Evolutionary conservation across 2,113 vertebrate species (phyloP).

Genomic region (Condylura cristata): DNA sequence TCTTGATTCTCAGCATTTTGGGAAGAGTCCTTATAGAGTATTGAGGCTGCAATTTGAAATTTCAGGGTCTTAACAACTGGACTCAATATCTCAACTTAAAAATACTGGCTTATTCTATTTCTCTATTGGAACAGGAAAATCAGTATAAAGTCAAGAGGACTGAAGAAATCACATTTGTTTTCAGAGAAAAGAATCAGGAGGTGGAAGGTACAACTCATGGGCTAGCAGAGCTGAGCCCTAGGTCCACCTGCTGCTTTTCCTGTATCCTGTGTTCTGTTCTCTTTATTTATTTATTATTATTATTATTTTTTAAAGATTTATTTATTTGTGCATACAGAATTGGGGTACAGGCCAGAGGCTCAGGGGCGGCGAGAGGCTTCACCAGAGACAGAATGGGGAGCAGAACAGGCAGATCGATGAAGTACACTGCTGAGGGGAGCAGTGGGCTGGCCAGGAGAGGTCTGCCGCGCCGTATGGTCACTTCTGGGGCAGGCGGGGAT

Average conservation of each 20-base stretch:
- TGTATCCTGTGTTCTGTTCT: not conserved
- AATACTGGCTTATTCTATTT: not conserved
- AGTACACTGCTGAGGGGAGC: too few species aligned
- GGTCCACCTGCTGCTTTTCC: not conserved
- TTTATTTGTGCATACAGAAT: too few species aligned
- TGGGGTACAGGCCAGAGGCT: too few species aligned
- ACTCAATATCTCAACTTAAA: conserved; percentile 25
- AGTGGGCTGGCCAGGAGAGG: too few species aligned
- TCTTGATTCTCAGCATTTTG: conserved; percentile 2
- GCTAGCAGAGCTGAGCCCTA: not conserved
- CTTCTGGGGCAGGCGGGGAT: too few species aligned
- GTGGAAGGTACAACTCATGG: not conserved
- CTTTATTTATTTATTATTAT: too few species aligned
- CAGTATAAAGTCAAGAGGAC: not conserved
- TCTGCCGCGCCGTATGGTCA: too few species aligned
- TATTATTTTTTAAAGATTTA: too few species aligned
- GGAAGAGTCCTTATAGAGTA: not conserved
- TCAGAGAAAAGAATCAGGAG: not conserved
- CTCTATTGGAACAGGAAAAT: conserved; percentile 15
- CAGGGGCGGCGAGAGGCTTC: too few species aligned
- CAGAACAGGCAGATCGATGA: too few species aligned
- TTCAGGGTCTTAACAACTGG: not conserved
- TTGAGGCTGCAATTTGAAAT: conserved; percentile 25
- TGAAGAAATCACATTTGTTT: conserved; percentile 37
- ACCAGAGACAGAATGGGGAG: too few species aligned